These are phyloP conservation scores for Columba guinea DNA, from an alignment of 2,797 vertebrate genomes.

Conservation along the genomic window DNA sequence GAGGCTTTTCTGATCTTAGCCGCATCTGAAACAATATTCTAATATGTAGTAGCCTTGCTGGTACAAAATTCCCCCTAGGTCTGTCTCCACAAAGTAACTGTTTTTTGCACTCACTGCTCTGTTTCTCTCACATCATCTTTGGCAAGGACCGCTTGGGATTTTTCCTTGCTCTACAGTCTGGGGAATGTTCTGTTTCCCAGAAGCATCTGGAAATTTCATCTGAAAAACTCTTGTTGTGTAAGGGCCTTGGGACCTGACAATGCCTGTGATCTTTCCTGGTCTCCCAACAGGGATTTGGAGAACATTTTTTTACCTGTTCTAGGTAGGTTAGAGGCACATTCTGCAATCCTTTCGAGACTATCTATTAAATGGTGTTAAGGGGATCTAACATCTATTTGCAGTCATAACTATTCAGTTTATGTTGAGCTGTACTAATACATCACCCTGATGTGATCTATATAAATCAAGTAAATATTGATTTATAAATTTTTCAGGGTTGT, in stretches of 20 bases:
- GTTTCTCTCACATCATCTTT: not conserved
- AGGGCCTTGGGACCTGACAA: not conserved
- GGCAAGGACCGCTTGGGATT: not conserved
- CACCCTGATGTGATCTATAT: not conserved
- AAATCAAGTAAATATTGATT: not conserved
- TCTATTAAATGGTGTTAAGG: not conserved
- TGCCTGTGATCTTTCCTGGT: not conserved
- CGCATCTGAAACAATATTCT: not conserved
- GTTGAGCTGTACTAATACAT: not conserved
- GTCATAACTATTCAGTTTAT: not conserved
- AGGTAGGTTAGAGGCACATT: not conserved
- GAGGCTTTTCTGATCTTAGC: not conserved
- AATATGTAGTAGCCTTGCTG: not conserved
- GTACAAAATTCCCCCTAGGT: not conserved
- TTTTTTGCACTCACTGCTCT: fast-evolving
- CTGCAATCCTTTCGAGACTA: not conserved
- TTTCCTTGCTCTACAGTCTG: not conserved
- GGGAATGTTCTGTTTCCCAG: not conserved
- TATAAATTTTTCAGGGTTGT: not conserved
- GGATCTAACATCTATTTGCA: not conserved
- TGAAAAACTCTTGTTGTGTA: not conserved
- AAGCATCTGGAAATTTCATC: not conserved
- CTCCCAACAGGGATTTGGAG: not conserved
- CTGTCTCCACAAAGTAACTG: not conserved
- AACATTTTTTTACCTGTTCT: not conserved